phyloP scores from a whole-genome alignment of 2,888 invertebrate species.

The Gnatocerus cornutus region DNA sequence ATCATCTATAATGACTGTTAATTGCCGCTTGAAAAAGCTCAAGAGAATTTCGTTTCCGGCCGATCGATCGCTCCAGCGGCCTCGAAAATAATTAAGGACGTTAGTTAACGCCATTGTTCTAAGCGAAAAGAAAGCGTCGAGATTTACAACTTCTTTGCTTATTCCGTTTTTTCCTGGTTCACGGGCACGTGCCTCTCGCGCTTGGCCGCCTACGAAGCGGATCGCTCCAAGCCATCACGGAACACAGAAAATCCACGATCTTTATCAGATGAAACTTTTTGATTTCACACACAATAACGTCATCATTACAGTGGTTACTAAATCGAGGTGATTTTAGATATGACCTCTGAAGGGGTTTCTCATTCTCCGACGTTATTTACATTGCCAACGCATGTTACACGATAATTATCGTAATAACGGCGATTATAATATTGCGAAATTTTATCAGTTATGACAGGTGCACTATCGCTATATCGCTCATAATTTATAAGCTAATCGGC shows the following conservation, averaged over 20 bases:
- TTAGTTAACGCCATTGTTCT: constrained; percentile 44
- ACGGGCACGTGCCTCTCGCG: constrained; percentile 65
- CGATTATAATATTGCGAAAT: constrained; percentile 42
- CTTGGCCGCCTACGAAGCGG: constrained; percentile 63
- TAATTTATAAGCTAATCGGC: constrained; percentile 35
- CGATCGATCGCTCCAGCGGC: constrained; percentile 5
- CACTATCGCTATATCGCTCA: constrained; percentile 29
- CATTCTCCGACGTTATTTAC: constrained; percentile 16
- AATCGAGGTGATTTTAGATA: constrained; percentile 42
- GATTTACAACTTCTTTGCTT: constrained; percentile 38
- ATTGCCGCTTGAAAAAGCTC: constrained; percentile 9
- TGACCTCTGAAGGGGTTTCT: neutral
- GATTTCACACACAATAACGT: constrained; percentile 51
- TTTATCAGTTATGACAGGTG: constrained; percentile 41
- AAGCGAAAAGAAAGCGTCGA: constrained; percentile 27
- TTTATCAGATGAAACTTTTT: constrained; percentile 57
- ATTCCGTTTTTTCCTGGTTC: constrained; percentile 55
- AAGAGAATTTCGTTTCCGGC: constrained; percentile 33
- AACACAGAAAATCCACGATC: constrained; percentile 62
- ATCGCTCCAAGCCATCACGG: constrained; percentile 64
- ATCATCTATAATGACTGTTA: constrained; percentile 12
- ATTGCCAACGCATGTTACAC: constrained; percentile 20
- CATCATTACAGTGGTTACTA: constrained; percentile 41
- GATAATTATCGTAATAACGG: constrained; percentile 36
- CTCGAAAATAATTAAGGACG: constrained; percentile 36